Evolutionary conservation across 2,113 vertebrate species (phyloP).

Genomic region (Mesembrinibis cayennensis): DNA sequence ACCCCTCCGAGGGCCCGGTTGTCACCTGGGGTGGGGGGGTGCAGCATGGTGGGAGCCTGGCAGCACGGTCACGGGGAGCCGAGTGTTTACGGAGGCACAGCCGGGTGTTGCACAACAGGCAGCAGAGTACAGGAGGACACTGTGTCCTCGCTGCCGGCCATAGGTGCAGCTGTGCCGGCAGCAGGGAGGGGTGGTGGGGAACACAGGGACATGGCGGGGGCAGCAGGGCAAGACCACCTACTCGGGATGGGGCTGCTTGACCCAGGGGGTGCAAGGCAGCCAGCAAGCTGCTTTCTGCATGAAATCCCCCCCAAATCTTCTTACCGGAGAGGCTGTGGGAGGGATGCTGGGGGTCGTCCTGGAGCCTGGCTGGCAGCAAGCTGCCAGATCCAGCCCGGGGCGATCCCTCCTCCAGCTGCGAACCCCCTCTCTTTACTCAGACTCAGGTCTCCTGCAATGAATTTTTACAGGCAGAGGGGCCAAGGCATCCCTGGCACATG

Average conservation of each 20-base stretch:
- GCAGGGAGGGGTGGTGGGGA: background rate
- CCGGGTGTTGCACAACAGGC: conserved; percentile 53
- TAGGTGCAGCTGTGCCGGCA: background rate
- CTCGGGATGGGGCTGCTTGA: background rate
- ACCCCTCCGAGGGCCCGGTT: background rate
- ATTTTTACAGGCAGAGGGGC: background rate
- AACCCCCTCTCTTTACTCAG: background rate
- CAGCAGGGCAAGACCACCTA: background rate
- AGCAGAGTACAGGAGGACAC: background rate
- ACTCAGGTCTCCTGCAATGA: fast-evolving
- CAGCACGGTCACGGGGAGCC: background rate
- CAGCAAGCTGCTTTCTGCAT: background rate
- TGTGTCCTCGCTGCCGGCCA: background rate
- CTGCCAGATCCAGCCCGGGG: fast-evolving
- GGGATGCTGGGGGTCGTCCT: background rate
- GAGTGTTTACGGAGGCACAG: conserved; percentile 12
- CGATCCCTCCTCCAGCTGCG: fast-evolving
- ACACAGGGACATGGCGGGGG: fast-evolving
- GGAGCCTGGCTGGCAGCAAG: fast-evolving
- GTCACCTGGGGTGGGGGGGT: background rate
- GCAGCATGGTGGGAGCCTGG: background rate
- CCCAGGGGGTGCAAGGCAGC: background rate
- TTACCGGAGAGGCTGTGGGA: fast-evolving
- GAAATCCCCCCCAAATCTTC: background rate
- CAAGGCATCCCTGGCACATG: too few relatives aligned